Evolutionary conservation across 2,113 vertebrate genomes (phyloP), one percentile per base, ranked within the genome.

Genomic region (Plestiodon gilberti): DNA sequence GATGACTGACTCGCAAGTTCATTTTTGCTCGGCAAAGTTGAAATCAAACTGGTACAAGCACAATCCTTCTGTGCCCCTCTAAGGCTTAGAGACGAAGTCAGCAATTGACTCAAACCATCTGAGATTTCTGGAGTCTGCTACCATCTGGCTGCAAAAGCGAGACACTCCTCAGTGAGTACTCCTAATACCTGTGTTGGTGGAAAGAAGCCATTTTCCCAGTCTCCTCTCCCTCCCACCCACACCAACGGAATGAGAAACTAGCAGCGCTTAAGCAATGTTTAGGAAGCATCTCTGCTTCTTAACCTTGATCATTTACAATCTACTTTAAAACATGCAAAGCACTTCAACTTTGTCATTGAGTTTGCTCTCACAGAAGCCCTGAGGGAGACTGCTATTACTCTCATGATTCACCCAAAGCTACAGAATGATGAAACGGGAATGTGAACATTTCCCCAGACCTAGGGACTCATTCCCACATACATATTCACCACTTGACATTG

Each of bases 121-220:
- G 86, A 88, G 55, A 88, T 77, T 52, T 59, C 14, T 85, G 70
- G 84, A 88, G 25, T 10, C 48, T 76, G 84, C 83, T 48, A 40
- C 81, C 11, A 43, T 89, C 73, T 43, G 85, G 89, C 87, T 78
- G 80, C 81, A 6, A 40, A n/a, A 40, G n/a, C 40, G 4, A 88
- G 73, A 57, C 20, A 30, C 81, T 2, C 43, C 22, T 2, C 40
- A 69, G 10, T 4, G 43, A 78, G 78, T 43, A 57, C 76, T 76
- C 38, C 79, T 74, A 9, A 59, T 30, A 55, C 89, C 23, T 78
- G 9, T 38, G 55, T 69, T 5, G 82, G 64, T 81, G n/a, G n/a
- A 48, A 13, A 81, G 30, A 23, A 20, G 30, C 17, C 10, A 52
- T 70, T 30, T 1, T 8, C 30, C n/a, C 38, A 35, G 17, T 3